A percentile compares a stretch with the other conserved stretches of the same genome.
Conservation (phyloP, 2,113 vertebrate species). For the Neotoma lepida region DNA sequence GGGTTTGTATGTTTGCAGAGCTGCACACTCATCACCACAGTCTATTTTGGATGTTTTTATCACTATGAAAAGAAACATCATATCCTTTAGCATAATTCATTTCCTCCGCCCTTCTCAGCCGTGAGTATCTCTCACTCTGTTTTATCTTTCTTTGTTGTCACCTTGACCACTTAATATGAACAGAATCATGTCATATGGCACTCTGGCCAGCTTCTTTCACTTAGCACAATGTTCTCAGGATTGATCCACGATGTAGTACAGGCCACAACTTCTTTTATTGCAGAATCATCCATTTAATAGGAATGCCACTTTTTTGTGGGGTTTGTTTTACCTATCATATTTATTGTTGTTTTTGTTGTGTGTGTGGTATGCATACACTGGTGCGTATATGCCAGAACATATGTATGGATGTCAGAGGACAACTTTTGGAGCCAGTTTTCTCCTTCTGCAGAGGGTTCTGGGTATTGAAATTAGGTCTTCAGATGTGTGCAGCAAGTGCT, state of each 20-base stretch:
- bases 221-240: background rate
- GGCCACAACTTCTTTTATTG: background rate
- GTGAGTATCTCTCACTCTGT: background rate
- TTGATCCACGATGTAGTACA: background rate
- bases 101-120: background rate
- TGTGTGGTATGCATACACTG: background rate
- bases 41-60: slow-evolving; percentile 37
- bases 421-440: background rate
- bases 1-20: background rate
- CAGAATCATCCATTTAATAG: background rate
- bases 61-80: background rate
- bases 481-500: too few relatives aligned
- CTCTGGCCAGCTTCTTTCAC: background rate
- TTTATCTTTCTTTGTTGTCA: slow-evolving; percentile 22
- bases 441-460: background rate
- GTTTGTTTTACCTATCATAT: background rate
- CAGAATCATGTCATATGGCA: too few relatives aligned
- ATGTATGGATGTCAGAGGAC: background rate
- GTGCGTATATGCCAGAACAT: too few relatives aligned
- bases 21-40: background rate
- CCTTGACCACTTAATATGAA: background rate
- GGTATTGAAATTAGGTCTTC: background rate
- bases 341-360: background rate
- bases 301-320: background rate
- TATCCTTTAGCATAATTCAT: background rate